phyloP scores from a whole-genome alignment of 2,113 vertebrate species.

The Noturus placidus region DNA sequence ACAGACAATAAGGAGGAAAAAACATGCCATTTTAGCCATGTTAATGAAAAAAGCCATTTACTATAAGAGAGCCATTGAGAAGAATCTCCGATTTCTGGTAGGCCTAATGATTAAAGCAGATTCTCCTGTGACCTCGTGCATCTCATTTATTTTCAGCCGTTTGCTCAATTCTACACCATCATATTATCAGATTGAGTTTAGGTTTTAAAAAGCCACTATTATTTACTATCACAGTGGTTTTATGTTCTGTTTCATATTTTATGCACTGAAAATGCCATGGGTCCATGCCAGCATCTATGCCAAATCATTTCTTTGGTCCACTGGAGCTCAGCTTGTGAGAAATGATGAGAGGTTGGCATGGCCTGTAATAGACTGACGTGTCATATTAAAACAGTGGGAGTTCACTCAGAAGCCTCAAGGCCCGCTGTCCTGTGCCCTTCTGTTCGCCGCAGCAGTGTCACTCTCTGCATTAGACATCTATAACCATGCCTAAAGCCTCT shows the following conservation, averaged over 20 bases:
- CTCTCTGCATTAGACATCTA: constrained; percentile 15
- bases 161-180: background rate
- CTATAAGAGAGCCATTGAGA: too few species aligned
- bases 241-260: constrained; percentile 2
- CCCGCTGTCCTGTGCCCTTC: constrained; percentile 2
- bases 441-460: constrained; percentile 13
- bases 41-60: constrained; percentile 43
- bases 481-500: constrained; percentile 22
- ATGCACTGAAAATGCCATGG: background rate
- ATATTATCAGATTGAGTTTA: background rate
- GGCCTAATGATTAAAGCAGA: constrained; percentile 12
- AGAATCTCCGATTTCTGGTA: constrained; percentile 15
- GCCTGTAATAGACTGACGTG: constrained; percentile 27
- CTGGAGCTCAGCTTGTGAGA: background rate
- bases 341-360: constrained; percentile 21
- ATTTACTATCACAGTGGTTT: constrained; percentile 1
- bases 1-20: constrained; percentile 9
- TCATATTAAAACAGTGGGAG: constrained; percentile 24
- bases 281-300: background rate
- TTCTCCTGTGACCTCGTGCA: background rate
- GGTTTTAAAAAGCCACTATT: background rate
- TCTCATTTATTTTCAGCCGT: background rate
- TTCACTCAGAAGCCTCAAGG: background rate
- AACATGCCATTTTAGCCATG: constrained; percentile 39
- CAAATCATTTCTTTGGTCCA: constrained; percentile 16